Evolutionary conservation across 2,113 vertebrate genomes (phyloP), one percentile per base, ranked within the genome.

Genomic region (Thalassoma bifasciatum): DNA sequence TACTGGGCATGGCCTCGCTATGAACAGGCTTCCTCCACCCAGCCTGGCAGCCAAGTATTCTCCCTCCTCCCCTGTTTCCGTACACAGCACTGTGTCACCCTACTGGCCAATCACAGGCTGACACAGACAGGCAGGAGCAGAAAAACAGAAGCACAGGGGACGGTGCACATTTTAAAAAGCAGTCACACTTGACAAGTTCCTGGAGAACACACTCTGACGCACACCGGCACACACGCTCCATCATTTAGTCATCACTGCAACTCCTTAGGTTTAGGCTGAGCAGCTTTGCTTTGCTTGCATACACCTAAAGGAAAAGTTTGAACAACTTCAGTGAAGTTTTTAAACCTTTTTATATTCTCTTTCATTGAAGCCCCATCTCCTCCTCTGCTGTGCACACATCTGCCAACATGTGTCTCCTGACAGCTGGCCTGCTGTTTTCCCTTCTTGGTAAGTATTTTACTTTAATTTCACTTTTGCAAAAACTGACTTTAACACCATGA

Each of bases 391-490:
- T 53, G 13, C 40, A 77, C 69, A 69, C 67, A 79, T 52, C 77
- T 86, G 79, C 71, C 78, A 92, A 37, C 71, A 94, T 95, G 94
- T 69, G 75, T 50, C 81, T 85, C 72, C 79, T 86, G 46, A 67
- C 61, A 68, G 72, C 59, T 26, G 53, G 75, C 36, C 63, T 91
- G 63, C 68, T 94, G 58, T 44, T 92, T 24, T 47, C 60, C 26
- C 26, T 90, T 16, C 70, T 83, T 36, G 92, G 94, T 95, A 75
- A 94, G 94, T 94, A 68, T 30, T 30, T 30, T n/a, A n/a, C 13
- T n/a, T 42, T 1, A 9, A 12, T 37, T 66, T 69, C 5, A n/a
- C n/a, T 63, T 60, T 50, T 0, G 14, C 12, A 49, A n/a, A 54
- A 17, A 4, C 17, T 46, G 17, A 22, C 51, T 14, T 19, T 0